Base-by-base conservation (phyloP, 2,113 vertebrate species). In the Gallinago media region DNA sequence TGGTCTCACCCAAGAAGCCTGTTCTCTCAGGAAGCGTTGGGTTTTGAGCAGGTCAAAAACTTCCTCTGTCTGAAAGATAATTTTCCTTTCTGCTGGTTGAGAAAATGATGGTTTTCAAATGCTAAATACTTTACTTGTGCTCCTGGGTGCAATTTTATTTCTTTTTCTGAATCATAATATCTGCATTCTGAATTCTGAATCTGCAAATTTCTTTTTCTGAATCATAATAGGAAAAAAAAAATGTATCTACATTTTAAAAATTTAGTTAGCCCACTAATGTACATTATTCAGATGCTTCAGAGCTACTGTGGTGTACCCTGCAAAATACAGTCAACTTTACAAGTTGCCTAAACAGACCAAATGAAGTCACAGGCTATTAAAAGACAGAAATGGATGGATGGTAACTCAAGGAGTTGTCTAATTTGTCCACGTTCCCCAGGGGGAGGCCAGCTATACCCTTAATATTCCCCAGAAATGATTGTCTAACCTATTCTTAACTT, bases 21-120 rank as follows among this genome's bases (percentile, higher is more conserved):
- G 14, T 73, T 82, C 22, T 58, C 56, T 52, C 0, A 0, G 27
- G 9, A 89, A 22, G 13, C 27, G 68, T 21, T 3, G 2, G 26
- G 44, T 84, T 77, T 32, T 81, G 21, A 84, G 50, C n/a, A 50
- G 63, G 59, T 86, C n/a, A 77, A 66, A 66, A 77, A 77, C 9
- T 76, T 75, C 25, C 25, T 58, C 72, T 88, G 44, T 61, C 70
- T 47, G 47, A 40, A 77, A 75, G 31, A 29, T 16, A 61, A n/a
- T 61, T 70, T 92, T 62, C 20, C 18, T 62, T 88, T 68, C 46
- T 85, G 12, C n/a, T 88, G 11, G 6, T 52, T 49, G 47, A 62
- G 55, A 62, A 88, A 58, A 55, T 38, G 2, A 25, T 38, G 38
- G 6, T 34, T 90, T 85, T 86, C 34, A 61, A 80, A 62, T 76